Evolutionary conservation across 2,797 vertebrate genomes (phyloP), one percentile per base, ranked within the genome.

Genomic region (Salarias fasciatus): DNA sequence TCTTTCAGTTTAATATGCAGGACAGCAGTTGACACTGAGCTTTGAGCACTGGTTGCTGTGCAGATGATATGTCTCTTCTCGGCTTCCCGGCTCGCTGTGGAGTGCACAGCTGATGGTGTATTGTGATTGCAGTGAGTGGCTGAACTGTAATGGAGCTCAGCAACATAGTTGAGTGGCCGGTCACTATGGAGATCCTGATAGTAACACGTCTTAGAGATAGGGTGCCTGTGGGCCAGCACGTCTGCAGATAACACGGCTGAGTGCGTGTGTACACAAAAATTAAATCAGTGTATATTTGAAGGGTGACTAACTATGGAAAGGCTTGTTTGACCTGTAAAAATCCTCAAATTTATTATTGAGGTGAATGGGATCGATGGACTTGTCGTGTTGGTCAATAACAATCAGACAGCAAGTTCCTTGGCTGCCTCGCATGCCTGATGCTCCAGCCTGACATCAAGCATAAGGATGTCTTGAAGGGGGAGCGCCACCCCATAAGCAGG

Each of bases 391-490:
- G n/a, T n/a, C n/a, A 49, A 69, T 54, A 37, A n/a, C 57, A 62
- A 10, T 38, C 41, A 57, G 55, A 46, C 42, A 41, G 52, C 50
- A 36, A 53, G 59, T 56, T 60, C 42, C 41, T 54, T 59, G 69
- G 45, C 18, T 48, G 12, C 58, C 45, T 66, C 38, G 53, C 40
- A 41, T 58, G 72, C 54, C 52, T 60, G 63, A 43, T 72, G 76
- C 73, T 69, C 80, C 53, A 24, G 18, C 61, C 55, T 74, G 72
- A 85, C 82, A 79, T 84, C 65, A 78, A 81, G 63, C 84, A 77
- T 69, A 72, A 61, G 78, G 72, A 51, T 75, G 54, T 46, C 56
- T 67, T 50, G 14, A 53, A 75, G 72, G 48, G 62, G 55, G 52
- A 55, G 59, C 51, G 52, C 65, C 81, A 68, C 77, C 80, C 83